Evolutionary conservation across 2,113 vertebrate genomes (phyloP).

Genomic region (Shinisaurus crocodilurus): DNA sequence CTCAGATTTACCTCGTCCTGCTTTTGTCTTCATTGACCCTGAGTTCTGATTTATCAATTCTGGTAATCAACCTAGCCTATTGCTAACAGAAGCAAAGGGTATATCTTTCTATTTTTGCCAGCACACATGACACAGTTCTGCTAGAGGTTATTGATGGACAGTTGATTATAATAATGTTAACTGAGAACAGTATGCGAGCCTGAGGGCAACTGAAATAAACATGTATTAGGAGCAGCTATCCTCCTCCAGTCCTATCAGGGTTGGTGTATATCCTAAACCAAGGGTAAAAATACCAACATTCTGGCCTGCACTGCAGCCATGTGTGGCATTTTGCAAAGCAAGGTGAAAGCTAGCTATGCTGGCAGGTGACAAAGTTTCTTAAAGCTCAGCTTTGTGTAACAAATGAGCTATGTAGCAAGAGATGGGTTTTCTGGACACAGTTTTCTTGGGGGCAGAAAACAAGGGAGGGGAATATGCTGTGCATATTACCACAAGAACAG

Average conservation of each 20-base stretch:
- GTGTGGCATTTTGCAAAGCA: conserved; percentile 48
- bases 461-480: conserved; percentile 48
- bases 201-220: conserved; percentile 33
- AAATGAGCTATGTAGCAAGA: conserved; percentile 21
- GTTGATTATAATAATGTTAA: conserved; percentile 26
- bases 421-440: conserved; percentile 31
- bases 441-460: conserved; percentile 53
- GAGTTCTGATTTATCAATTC: conserved; percentile 37
- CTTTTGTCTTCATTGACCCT: not conserved
- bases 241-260: conserved; percentile 39
- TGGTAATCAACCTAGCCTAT: conserved; percentile 12
- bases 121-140: not conserved
- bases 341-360: conserved; percentile 43
- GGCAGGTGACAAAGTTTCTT: conserved; percentile 42
- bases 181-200: conserved; percentile 15
- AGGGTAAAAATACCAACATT: conserved; percentile 41
- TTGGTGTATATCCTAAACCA: not conserved
- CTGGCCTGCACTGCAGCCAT: conserved; percentile 31
- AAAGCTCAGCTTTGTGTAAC: conserved; percentile 49
- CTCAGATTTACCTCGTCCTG: conserved; percentile 14
- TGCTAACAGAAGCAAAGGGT: conserved; percentile 29
- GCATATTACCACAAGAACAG: conserved; percentile 53
- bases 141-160: conserved; percentile 16
- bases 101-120: not conserved
- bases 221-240: not conserved